Conservation (phyloP, 2,888 invertebrate genomes). For the Dione juno region DNA sequence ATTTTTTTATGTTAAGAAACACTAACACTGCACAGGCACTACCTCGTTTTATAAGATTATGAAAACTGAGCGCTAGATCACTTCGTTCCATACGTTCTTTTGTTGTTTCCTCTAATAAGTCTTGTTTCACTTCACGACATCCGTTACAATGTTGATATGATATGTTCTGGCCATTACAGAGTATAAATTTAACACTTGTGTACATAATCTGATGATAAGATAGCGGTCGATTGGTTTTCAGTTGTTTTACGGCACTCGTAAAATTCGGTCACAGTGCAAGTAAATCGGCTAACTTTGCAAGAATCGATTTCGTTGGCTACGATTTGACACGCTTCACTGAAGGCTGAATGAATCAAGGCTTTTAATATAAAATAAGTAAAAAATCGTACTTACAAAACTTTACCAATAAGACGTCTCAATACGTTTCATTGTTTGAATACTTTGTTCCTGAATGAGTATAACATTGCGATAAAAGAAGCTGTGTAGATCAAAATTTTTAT, state of each 20-base stretch:
- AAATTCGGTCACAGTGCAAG: slow-evolving; percentile 38
- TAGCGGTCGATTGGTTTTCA: slow-evolving; percentile 55
- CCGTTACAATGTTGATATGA: slow-evolving; percentile 65
- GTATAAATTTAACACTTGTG: slow-evolving; percentile 73
- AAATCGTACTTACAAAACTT: slow-evolving; percentile 55
- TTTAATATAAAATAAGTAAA: slow-evolving; percentile 37
- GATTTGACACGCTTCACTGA: slow-evolving; percentile 52
- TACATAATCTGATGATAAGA: slow-evolving; percentile 81
- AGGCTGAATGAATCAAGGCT: slow-evolving; percentile 55
- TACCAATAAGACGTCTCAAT: slow-evolving; percentile 39
- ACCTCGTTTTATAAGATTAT: slow-evolving; percentile 81
- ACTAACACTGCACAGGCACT: slow-evolving; percentile 51
- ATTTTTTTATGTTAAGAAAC: slow-evolving; percentile 39
- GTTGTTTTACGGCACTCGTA: slow-evolving; percentile 47
- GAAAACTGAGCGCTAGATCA: slow-evolving; percentile 78
- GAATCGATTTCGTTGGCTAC: slow-evolving; percentile 42
- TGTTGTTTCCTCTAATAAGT: slow-evolving; percentile 50
- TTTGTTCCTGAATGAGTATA: slow-evolving; percentile 34
- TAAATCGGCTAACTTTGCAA: slow-evolving; percentile 21
- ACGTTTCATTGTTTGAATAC: slow-evolving; percentile 30
- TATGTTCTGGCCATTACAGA: slow-evolving; percentile 74
- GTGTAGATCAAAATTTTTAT: slow-evolving; percentile 39
- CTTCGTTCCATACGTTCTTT: slow-evolving; percentile 71
- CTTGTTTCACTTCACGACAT: slow-evolving; percentile 50
- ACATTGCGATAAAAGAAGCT: slow-evolving; percentile 28